phyloP scores from a whole-genome alignment of 2,797 vertebrate species.

The Acipenser transmontanus region DNA sequence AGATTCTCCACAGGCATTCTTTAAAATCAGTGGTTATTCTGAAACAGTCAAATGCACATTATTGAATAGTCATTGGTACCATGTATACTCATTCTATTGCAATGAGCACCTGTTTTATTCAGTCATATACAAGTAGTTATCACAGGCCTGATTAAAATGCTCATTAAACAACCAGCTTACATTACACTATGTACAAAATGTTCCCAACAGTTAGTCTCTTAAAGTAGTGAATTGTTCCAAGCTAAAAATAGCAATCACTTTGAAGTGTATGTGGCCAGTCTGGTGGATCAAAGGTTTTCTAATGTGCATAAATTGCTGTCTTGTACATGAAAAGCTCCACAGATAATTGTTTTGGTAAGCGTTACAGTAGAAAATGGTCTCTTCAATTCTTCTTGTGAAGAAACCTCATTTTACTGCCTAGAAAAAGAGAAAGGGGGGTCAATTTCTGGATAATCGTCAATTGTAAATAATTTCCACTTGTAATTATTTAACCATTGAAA shows the following conservation, averaged over 20 bases:
- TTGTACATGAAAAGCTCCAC: constrained; percentile 16
- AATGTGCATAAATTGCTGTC: constrained; percentile 17
- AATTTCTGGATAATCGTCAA: not conserved
- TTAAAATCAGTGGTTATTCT: constrained; percentile 76
- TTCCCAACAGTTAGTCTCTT: constrained; percentile 25
- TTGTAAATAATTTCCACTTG: too few species aligned
- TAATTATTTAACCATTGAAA: too few species aligned
- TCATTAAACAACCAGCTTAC: constrained; percentile 65
- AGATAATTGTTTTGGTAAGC: constrained; percentile 22
- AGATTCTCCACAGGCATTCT: constrained; percentile 43
- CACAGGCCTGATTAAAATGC: constrained; percentile 63
- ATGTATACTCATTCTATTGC: constrained; percentile 51
- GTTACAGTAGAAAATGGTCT: constrained; percentile 25
- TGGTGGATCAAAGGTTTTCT: constrained; percentile 24
- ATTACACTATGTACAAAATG: constrained; percentile 84
- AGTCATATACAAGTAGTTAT: constrained; percentile 75
- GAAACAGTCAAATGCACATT: constrained; percentile 69
- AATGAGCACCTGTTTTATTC: constrained; percentile 54
- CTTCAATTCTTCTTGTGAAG: constrained; percentile 95
- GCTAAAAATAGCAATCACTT: too few species aligned
- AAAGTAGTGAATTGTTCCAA: too few species aligned
- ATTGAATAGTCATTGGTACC: constrained; percentile 60
- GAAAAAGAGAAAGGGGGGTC: constrained; percentile 27
- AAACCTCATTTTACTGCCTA: constrained; percentile 98
- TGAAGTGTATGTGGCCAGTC: constrained; percentile 5